These are phyloP conservation scores for Parnassius mnemosyne DNA, from an alignment of 2,888 invertebrate genomes.

Conservation along the genomic window DNA sequence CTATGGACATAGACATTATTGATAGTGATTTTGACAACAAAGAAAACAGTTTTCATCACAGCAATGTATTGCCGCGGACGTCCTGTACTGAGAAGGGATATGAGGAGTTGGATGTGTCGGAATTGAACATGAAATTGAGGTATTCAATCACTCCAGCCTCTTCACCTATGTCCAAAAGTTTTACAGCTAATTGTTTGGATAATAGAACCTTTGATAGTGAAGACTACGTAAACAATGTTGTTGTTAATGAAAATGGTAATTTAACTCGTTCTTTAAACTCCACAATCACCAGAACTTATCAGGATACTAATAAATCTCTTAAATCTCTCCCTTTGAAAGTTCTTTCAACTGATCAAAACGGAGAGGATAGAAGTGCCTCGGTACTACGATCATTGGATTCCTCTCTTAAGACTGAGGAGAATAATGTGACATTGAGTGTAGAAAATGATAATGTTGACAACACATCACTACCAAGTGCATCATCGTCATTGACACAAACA, in stretches of 20 bases:
- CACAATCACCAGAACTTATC: conserved; percentile 42
- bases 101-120: conserved; percentile 69
- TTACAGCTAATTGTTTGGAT: conserved; percentile 50
- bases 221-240: conserved; percentile 41
- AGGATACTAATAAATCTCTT: conserved; percentile 49
- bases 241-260: conserved; percentile 45
- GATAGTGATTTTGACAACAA: conserved; percentile 70
- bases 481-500: conserved; percentile 57
- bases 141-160: conserved; percentile 66
- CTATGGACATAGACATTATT: conserved; percentile 66
- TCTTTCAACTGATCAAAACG: conserved; percentile 44
- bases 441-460: conserved; percentile 56
- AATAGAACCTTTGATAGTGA: conserved; percentile 46
- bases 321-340: conserved; percentile 59
- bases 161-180: conserved; percentile 72
- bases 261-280: conserved; percentile 62
- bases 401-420: conserved; percentile 29
- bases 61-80: conserved; percentile 55
- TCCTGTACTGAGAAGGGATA: conserved; percentile 67
- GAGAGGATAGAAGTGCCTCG: conserved; percentile 47
- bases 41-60: conserved; percentile 64
- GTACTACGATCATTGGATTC: conserved; percentile 47
- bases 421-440: conserved; percentile 45
- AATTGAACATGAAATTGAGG: conserved; percentile 70
- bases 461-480: conserved; percentile 56